A percentile compares a stretch with the other conserved stretches of the same genome.
Conservation (phyloP, 1,140 invertebrate genomes). For the Orchestia grillus region DNA sequence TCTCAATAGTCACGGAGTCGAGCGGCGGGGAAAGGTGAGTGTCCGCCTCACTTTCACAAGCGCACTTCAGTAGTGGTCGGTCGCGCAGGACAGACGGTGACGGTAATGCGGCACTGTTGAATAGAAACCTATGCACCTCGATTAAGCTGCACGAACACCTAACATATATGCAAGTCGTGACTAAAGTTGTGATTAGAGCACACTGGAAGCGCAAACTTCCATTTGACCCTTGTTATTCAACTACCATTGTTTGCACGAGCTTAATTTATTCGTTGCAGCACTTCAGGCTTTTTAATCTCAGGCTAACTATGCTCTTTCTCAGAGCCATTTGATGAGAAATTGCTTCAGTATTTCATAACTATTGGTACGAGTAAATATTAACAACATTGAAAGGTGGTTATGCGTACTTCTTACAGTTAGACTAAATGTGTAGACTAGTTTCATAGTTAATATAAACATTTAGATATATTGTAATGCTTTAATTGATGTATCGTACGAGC, state of each 20-base stretch:
- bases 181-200: not conserved
- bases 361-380: not conserved
- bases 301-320: not conserved
- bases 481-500: not conserved
- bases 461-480: not conserved
- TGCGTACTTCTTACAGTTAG: not conserved
- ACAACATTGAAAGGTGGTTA: not conserved
- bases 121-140: not conserved
- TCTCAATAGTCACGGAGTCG: not conserved
- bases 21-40: slow-evolving; percentile 18
- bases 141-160: slow-evolving; percentile 26
- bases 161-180: not conserved
- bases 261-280: not conserved
- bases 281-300: not conserved
- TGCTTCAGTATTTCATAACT: not conserved
- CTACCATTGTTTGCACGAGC: not conserved
- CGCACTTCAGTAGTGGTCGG: not conserved
- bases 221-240: not conserved
- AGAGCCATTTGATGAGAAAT: not conserved
- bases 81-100: not conserved
- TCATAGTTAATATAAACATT: not conserved
- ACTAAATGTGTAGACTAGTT: not conserved
- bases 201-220: not conserved
- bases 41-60: slow-evolving; percentile 22
- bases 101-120: not conserved